A percentile compares a stretch with the other conserved stretches of the same genome.
Evolutionary conservation across 2,113 vertebrate species (phyloP).

Genomic region (Atlantisia rogersi): DNA sequence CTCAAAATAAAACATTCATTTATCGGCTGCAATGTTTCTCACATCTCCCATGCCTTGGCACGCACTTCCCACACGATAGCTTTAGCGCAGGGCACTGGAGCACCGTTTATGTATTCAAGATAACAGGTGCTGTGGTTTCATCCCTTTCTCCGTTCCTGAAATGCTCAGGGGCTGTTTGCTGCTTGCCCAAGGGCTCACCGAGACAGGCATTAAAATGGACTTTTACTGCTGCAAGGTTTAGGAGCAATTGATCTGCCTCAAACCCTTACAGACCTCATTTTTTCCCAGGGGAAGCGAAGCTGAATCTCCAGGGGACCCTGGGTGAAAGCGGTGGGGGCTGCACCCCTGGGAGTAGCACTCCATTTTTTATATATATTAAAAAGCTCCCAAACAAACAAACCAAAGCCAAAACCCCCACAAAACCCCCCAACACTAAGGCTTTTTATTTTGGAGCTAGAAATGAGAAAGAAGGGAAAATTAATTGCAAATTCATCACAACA

Average conservation of each 20-base stretch:
- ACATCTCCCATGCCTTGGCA: background rate
- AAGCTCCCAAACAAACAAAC: background rate
- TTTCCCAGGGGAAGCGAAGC: background rate
- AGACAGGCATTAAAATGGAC: background rate
- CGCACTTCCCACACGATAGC: background rate
- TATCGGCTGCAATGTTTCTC: background rate
- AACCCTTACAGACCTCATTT: background rate
- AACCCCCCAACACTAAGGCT: too few species aligned
- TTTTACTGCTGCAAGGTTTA: background rate
- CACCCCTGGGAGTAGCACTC: background rate
- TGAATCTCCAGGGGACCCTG: background rate
- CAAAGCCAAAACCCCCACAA: too few species aligned
- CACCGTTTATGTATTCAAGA: background rate
- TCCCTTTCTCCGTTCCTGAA: background rate
- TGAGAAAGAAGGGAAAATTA: background rate
- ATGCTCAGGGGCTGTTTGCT: background rate
- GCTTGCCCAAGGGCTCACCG: background rate
- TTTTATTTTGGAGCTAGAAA: background rate
- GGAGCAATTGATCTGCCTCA: background rate
- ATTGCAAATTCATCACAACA: background rate
- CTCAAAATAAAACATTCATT: slow-evolving; percentile 1
- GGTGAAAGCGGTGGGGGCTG: background rate
- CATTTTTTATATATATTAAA: too few species aligned
- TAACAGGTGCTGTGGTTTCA: background rate
- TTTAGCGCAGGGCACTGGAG: background rate